phyloP scores from a whole-genome alignment of 2,797 vertebrate species.

The Holocentrus rufus region DNA sequence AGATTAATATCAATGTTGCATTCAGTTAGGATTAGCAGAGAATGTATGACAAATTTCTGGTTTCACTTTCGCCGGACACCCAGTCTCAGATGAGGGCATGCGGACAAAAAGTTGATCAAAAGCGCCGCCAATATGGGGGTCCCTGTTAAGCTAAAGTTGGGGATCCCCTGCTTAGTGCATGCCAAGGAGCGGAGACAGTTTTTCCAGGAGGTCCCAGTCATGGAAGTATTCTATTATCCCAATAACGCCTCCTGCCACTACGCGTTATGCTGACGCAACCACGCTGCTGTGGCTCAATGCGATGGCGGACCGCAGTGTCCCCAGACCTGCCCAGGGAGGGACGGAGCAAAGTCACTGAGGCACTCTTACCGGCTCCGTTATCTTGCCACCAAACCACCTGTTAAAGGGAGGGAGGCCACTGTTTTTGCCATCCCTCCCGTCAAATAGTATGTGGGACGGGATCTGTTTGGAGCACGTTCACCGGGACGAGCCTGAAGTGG shows the following conservation, averaged over 20 bases:
- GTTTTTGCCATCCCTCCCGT: slow-evolving; percentile 37
- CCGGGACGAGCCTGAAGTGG: slow-evolving; percentile 68
- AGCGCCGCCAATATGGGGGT: background rate
- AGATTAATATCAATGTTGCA: no score
- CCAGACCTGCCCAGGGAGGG: slow-evolving; percentile 71
- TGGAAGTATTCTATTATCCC: slow-evolving; percentile 17
- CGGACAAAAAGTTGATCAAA: background rate
- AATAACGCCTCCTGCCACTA: slow-evolving; percentile 51
- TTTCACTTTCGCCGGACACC: background rate
- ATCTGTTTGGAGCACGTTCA: slow-evolving; percentile 57
- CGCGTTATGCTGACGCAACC: slow-evolving; percentile 79
- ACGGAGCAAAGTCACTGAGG: slow-evolving; percentile 77
- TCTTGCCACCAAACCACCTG: slow-evolving; percentile 58
- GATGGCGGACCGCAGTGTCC: slow-evolving; percentile 77
- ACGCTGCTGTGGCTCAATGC: slow-evolving; percentile 69
- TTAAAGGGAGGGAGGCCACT: slow-evolving; percentile 47
- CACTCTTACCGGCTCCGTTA: slow-evolving; percentile 42
- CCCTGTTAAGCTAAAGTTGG: background rate
- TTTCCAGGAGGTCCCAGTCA: slow-evolving; percentile 54
- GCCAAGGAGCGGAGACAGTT: slow-evolving; percentile 9
- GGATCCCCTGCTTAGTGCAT: background rate
- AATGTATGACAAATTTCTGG: no score
- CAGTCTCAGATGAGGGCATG: background rate
- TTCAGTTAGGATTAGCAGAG: no score
- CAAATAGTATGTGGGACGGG: slow-evolving; percentile 71